Conservation (phyloP, 2,797 vertebrate species). For the Odontamblyopus rebecca region DNA sequence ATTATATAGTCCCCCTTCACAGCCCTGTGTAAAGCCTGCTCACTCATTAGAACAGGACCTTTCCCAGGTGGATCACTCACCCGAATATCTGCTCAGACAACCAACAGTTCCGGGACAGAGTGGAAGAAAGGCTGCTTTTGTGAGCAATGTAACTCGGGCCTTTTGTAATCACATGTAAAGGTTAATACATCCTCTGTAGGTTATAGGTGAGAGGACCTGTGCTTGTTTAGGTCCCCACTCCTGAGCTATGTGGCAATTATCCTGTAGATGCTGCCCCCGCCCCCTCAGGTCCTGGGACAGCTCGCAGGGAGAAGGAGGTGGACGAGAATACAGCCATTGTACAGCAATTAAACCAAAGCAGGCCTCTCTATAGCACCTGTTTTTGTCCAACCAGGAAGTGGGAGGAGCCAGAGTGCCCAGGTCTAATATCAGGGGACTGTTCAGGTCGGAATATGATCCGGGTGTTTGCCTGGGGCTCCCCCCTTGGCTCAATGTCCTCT, state of each 20-base stretch:
- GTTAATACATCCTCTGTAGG: conserved; percentile 64
- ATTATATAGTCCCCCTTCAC: conserved; percentile 16
- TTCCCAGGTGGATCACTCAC: conserved; percentile 70
- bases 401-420: conserved; percentile 55
- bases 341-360: conserved; percentile 57
- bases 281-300: conserved; percentile 28
- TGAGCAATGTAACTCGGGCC: conserved; percentile 53
- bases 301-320: conserved; percentile 18
- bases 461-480: conserved; percentile 40
- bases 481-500: conserved; percentile 22
- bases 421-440: conserved; percentile 65
- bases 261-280: conserved; percentile 38
- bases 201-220: conserved; percentile 28
- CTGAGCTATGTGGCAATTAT: conserved; percentile 65
- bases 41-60: conserved; percentile 45
- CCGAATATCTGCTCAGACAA: conserved; percentile 54
- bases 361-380: conserved; percentile 40
- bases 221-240: conserved; percentile 46
- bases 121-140: conserved; percentile 52
- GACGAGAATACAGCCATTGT: conserved; percentile 68
- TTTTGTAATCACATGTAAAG: conserved; percentile 52
- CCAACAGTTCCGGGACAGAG: conserved; percentile 40
- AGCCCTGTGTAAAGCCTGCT: conserved; percentile 15
- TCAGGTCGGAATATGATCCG: conserved; percentile 65
- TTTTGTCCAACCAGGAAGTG: conserved; percentile 66